Base-by-base conservation (phyloP, 2,113 vertebrate genomes). In the Pangasianodon gigas region DNA sequence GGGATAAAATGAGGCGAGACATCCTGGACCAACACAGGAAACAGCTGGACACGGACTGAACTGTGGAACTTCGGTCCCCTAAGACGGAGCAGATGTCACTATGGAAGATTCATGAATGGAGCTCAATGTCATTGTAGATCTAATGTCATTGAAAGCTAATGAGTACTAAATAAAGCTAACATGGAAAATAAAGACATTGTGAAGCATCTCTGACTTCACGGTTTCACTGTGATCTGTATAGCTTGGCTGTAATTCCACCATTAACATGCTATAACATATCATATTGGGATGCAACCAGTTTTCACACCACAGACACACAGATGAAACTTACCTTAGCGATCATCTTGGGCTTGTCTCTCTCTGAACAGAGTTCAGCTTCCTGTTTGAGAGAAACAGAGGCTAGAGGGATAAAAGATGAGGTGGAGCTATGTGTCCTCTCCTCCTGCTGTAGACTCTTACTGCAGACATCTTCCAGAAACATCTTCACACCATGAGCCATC, bases 251-350 rank as follows among this genome's bases (percentile, higher is more conserved):
- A 41, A 71, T 13, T 21, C n/a, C 65, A 52, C 4, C 9, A 74
- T 74, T 37, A 75, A 52, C 16, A 13, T 56, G 44, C 24, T 18
- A 51, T 10, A 67, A 18, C 46, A 48, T n/a, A 44, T 1, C 37
- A 48, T n/a, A 44, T 3, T 37, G 19, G 19, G n/a, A 19, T 69
- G 29, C 26, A 9, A 18, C 44, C 58, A 56, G 62, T 60, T 86
- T 7, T 75, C 32, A 58, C 67, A 52, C 2, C 24, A 80, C 51
- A 79, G 7, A 54, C 37, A 46, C 58, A 71, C 37, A 54, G 16
- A 67, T 75, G 56, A 81, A 92, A 93, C 95, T 93, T 98, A 96
- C 98, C 97, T 98, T 97, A 91, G 96, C 96, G 80, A 98, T 96
- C 96, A 93, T 97, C 94, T 95, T 98, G 87, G 98, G 97, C 93